Evolutionary conservation across 1,140 invertebrate species (phyloP).

Genomic region (Xylocopa sonorina): DNA sequence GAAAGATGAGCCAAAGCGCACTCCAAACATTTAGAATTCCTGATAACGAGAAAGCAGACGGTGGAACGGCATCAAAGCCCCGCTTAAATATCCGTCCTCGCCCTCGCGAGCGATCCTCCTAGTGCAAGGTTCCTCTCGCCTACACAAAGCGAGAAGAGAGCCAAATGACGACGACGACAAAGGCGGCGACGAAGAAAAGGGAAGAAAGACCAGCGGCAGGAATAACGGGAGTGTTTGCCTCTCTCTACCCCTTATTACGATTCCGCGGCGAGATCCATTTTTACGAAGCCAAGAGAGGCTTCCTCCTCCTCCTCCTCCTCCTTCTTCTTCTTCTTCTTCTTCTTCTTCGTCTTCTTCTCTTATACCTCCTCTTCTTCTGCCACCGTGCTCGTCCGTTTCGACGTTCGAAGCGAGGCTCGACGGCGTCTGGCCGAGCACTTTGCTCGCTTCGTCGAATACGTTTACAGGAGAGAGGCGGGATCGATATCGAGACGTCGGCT

Average conservation of each 20-base stretch:
- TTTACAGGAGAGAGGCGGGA: neutral
- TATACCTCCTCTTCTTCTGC: too few species aligned
- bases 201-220: neutral
- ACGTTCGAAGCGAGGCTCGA: constrained; percentile 11
- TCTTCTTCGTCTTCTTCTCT: too few species aligned
- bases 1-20: neutral
- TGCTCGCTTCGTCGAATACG: constrained; percentile 27
- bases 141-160: neutral
- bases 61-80: constrained; percentile 4
- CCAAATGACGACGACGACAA: neutral
- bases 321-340: too few species aligned
- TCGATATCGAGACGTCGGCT: constrained; percentile 32
- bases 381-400: constrained; percentile 14
- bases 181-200: neutral
- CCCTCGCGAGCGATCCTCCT: neutral
- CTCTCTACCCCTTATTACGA: constrained; percentile 23
- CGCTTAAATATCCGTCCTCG: constrained; percentile 23
- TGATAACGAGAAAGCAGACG: constrained; percentile 5
- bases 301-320: too few species aligned
- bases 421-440: constrained; percentile 28
- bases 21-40: constrained; percentile 18
- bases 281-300: constrained; percentile 5
- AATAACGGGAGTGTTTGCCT: constrained; percentile 20
- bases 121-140: neutral
- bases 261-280: constrained; percentile 28